These are phyloP conservation scores for Eubasilissa splendida DNA, from an alignment of 2,888 invertebrate species.

Conservation along the genomic window DNA sequence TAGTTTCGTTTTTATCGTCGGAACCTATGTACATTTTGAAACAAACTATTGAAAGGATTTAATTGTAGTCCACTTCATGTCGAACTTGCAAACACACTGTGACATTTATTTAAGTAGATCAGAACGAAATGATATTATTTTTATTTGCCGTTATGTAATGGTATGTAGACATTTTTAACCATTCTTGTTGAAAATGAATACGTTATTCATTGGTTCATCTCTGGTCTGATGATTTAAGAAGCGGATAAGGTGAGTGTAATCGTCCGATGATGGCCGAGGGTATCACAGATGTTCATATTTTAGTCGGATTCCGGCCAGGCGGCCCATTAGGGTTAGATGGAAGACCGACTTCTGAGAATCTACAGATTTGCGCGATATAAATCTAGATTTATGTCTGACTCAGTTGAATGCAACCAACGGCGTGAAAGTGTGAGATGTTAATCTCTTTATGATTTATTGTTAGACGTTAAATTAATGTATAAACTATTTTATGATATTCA, in stretches of 20 bases:
- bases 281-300: constrained; percentile 38
- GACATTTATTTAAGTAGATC: no score
- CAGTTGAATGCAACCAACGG: constrained; percentile 30
- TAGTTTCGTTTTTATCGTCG: no score
- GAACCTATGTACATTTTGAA: no score
- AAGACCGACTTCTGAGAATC: constrained; percentile 21
- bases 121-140: no score
- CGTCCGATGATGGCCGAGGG: constrained; percentile 28
- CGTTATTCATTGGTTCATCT: background rate
- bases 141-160: no score
- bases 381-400: constrained; percentile 37
- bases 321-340: constrained; percentile 30
- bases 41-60: no score
- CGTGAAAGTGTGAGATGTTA: constrained; percentile 30
- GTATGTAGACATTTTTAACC: background rate
- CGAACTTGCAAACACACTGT: no score
- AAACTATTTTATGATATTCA: background rate
- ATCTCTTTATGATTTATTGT: background rate
- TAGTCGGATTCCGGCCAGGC: constrained; percentile 13
- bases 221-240: constrained; percentile 20
- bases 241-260: constrained; percentile 28
- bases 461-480: background rate
- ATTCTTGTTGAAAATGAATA: background rate
- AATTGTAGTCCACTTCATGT: no score
- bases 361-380: constrained; percentile 8